Evolutionary conservation across 1,140 invertebrate genomes (phyloP), one percentile per base, ranked within the genome.

Genomic region (Drosophila nigromelanica): DNA sequence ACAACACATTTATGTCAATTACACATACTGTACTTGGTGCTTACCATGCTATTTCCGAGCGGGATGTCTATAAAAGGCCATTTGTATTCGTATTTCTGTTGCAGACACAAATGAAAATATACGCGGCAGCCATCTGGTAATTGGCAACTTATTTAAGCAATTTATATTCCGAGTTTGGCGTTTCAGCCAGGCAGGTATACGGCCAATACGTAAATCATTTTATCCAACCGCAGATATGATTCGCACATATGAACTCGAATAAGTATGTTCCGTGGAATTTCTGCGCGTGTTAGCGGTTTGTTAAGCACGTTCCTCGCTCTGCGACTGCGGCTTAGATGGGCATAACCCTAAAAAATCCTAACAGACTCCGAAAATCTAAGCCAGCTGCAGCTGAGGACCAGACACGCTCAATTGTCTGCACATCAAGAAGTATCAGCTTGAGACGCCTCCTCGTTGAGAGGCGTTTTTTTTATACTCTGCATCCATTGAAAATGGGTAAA

Each of bases 141-240:
- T 83, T 82, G 79, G 78, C 75, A 77, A 68, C 61, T 59, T 67
- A 76, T 81, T 77, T 68, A 27, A 55, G 68, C 62, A 47, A 66
- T 72, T 74, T 67, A 63, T 70, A 64, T 73, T 59, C 43, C 35
- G 37, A 42, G 24, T 42, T 21, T 48, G 62, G 50, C 51, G 18
- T 30, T 50, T 1, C 18, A 18, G 18, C 18, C 18, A 60, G 24
- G 35, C n/a, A 27, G 45, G 18, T 47, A 47, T 33, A 11, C 59
- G 42, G 62, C 60, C 70, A 54, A 70, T 39, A 75, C 77, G 67
- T 87, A 87, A 81, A 82, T 87, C 82, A 86, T 87, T 87, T 87
- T 59, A 81, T 76, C 71, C 76, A 71, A 80, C 73, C 55, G 74
- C 48, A 87, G 82, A 81, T 76, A 81, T 76, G 78, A 87, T 87